Conservation (phyloP, 2,797 vertebrate genomes). For the Orientallactaga sibirica region DNA sequence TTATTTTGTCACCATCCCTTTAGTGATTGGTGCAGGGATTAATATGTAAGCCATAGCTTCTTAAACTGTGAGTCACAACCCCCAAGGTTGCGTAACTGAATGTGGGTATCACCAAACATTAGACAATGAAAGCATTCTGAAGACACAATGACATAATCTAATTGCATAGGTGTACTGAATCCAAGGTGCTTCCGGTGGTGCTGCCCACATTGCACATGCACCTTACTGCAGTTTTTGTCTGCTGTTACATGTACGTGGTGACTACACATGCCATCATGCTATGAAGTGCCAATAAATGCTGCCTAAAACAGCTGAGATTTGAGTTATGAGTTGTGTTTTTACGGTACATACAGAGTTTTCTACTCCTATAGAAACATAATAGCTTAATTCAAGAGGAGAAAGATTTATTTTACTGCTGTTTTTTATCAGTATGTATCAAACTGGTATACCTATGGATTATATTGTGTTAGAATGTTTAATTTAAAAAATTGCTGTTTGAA, state of each 20-base stretch:
- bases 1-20: not conserved
- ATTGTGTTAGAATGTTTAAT: not conserved
- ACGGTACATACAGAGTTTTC: not conserved
- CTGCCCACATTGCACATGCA: not conserved
- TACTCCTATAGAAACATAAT: not conserved
- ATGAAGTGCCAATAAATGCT: no score
- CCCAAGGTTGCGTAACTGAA: not conserved
- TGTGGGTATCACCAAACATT: not conserved
- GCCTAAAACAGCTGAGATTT: not conserved
- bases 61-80: not conserved
- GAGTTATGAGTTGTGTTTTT: not conserved
- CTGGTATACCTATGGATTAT: not conserved
- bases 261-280: not conserved
- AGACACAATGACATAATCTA: not conserved
- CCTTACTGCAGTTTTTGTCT: no score
- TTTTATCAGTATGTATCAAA: not conserved
- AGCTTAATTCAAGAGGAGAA: not conserved
- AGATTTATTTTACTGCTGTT: not conserved
- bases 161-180: no score
- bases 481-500: not conserved
- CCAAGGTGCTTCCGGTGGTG: not conserved
- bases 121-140: not conserved
- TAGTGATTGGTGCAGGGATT: not conserved
- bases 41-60: not conserved
- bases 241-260: no score